A percentile compares a stretch with the other conserved stretches of the same genome.
These are phyloP conservation scores for Paratilapia polleni DNA, from an alignment of 2,113 vertebrate genomes.

Conservation along the genomic window DNA sequence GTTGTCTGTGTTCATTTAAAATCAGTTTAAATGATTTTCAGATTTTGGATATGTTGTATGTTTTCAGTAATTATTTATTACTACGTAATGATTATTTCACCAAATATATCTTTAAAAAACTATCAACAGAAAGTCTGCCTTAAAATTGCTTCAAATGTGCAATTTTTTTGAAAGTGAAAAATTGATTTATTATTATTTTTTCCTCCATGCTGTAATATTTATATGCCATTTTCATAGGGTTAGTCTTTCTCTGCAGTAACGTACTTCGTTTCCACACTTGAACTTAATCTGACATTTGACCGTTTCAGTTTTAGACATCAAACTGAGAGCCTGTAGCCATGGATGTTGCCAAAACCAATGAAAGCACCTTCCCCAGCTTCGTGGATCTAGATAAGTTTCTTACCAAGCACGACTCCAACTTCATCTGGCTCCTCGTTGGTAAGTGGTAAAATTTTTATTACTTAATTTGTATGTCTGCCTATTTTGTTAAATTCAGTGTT, in stretches of 20 bases:
- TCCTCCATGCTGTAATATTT: neutral
- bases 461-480: neutral
- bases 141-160: too few species aligned
- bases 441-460: slow-evolving; percentile 30
- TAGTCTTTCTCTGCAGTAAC: neutral
- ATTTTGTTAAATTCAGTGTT: neutral
- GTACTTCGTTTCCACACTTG: neutral
- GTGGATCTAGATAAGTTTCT: slow-evolving; percentile 91
- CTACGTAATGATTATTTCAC: too few species aligned
- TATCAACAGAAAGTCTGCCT: too few species aligned
- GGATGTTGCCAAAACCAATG: slow-evolving; percentile 84
- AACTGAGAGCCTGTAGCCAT: slow-evolving; percentile 74
- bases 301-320: slow-evolving; percentile 52
- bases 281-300: neutral
- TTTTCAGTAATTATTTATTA: too few species aligned
- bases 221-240: neutral
- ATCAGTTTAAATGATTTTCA: too few species aligned
- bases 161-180: too few species aligned
- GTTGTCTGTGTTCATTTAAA: too few species aligned
- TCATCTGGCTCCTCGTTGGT: slow-evolving; percentile 98
- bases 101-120: too few species aligned
- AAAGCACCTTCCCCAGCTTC: slow-evolving; percentile 89
- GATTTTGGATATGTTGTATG: too few species aligned
- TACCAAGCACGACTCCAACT: slow-evolving; percentile 92
- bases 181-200: too few species aligned